These are phyloP conservation scores for Teleogryllus occipitalis DNA, from an alignment of 1,140 invertebrate species.

Conservation along the genomic window DNA sequence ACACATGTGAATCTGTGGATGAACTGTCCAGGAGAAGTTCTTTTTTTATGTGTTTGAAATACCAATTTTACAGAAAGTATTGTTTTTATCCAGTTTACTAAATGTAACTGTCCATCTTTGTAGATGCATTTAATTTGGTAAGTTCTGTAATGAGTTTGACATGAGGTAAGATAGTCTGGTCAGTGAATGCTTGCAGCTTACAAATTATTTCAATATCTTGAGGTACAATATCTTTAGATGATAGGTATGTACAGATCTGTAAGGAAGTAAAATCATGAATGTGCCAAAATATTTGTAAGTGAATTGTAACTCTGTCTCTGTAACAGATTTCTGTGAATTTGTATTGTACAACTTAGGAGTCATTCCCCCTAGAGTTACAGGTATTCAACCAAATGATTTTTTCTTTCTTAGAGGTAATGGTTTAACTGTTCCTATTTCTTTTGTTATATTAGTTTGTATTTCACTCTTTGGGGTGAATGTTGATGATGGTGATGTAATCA, in stretches of 20 bases:
- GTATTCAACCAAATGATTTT: background rate
- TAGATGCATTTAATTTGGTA: background rate
- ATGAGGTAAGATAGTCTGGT: background rate
- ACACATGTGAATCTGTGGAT: background rate
- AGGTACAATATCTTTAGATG: background rate
- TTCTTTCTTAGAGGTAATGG: background rate
- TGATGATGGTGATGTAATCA: background rate
- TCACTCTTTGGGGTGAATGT: background rate
- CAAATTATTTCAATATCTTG: background rate
- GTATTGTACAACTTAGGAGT: constrained; percentile 4
- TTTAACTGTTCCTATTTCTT: background rate
- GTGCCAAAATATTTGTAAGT: constrained; percentile 16
- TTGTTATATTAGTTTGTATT: background rate
- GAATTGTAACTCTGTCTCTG: constrained; percentile 1
- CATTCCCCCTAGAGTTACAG: background rate
- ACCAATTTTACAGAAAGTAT: no score
- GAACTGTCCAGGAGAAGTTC: background rate
- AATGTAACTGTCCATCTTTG: background rate
- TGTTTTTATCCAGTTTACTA: no score
- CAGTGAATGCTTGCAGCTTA: constrained; percentile 3
- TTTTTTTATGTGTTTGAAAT: no score
- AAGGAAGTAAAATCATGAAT: constrained; percentile 13
- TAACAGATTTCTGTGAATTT: background rate
- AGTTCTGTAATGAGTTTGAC: no score
- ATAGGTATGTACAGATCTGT: constrained; percentile 1